Base-by-base conservation (phyloP, 2,113 vertebrate species). In the Buteo buteo region DNA sequence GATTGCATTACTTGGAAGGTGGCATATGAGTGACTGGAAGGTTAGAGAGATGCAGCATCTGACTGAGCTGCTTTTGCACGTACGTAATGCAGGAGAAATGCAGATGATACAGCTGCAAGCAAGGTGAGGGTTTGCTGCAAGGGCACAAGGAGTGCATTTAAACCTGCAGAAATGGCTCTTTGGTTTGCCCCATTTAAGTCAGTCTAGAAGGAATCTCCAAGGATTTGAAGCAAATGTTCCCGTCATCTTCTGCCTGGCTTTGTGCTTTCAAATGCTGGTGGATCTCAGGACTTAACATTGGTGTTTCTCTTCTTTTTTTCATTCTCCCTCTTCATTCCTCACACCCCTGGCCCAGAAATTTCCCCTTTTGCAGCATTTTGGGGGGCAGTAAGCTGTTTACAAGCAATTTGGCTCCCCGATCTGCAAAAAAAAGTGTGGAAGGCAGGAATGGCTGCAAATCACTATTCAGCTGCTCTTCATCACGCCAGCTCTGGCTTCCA, bases 401-500 rank as follows among this genome's bases (percentile, higher is more conserved):
- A 86, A 91, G 86, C 88, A 79, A 82, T 94, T 93, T 92, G 80
- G 76, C 80, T 92, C 0, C 0, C 83, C 0, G 2, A 61, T 82
- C 49, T 59, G 36, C 15, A 45, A 17, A 62, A 71, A 87, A 28
- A 81, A 80, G 54, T 36, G 67, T 86, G 80, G 88, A 90, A 78
- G 86, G 94, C 81, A 89, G 86, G 81, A 94, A 79, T 49, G 87
- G 95, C 90, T 85, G 86, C 94, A 89, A 93, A 87, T 93, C 49
- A 9, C 69, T 61, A 1, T 58, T 96, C 93, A 97, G 95, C 96
- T 97, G 96, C 96, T 97, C 92, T 84, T 93, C 86, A 93, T 95
- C 96, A 94, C 24, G 1, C 57, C 34, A n/a, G 86, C 91, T 95
- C 94, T 96, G 96, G 95, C 95, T 97, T 96, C 96, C 94, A 96